These are phyloP conservation scores for Mixornis gularis DNA, from an alignment of 2,113 vertebrate species.

Conservation along the genomic window DNA sequence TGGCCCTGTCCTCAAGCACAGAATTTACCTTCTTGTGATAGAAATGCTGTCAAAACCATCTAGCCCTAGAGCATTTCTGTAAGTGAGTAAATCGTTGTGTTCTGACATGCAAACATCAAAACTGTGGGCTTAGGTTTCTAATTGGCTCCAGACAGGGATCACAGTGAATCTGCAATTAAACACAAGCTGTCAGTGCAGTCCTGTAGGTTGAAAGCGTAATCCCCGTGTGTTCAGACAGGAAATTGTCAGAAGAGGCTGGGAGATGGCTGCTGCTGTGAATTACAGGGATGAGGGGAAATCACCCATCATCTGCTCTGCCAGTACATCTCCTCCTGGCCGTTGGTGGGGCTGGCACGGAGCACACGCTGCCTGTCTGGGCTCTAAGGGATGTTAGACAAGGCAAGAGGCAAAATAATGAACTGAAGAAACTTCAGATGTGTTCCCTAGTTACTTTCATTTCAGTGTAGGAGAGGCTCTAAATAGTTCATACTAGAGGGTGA, in stretches of 20 bases:
- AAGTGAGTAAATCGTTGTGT: background rate
- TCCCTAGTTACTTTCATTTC: background rate
- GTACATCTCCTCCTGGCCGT: background rate
- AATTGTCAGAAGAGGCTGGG: background rate
- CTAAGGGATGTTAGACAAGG: background rate
- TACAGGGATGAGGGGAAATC: background rate
- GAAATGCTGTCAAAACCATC: background rate
- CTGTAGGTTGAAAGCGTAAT: background rate
- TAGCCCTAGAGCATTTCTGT: background rate
- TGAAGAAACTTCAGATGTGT: background rate
- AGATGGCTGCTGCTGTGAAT: background rate
- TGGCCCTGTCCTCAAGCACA: background rate
- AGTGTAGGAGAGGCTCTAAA: background rate
- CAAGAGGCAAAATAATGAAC: background rate
- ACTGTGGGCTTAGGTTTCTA: constrained; percentile 9
- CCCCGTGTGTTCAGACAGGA: background rate
- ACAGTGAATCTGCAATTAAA: constrained; percentile 39
- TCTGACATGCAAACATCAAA: constrained; percentile 26
- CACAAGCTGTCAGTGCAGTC: constrained; percentile 13
- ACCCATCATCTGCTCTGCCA: background rate
- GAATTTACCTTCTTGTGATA: background rate
- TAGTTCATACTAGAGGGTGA: background rate
- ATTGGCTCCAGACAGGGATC: constrained; percentile 14
- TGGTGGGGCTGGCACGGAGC: background rate
- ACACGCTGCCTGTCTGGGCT: background rate